These are phyloP conservation scores for Amazona finschi DNA, from an alignment of 2,797 vertebrate genomes.

Conservation along the genomic window DNA sequence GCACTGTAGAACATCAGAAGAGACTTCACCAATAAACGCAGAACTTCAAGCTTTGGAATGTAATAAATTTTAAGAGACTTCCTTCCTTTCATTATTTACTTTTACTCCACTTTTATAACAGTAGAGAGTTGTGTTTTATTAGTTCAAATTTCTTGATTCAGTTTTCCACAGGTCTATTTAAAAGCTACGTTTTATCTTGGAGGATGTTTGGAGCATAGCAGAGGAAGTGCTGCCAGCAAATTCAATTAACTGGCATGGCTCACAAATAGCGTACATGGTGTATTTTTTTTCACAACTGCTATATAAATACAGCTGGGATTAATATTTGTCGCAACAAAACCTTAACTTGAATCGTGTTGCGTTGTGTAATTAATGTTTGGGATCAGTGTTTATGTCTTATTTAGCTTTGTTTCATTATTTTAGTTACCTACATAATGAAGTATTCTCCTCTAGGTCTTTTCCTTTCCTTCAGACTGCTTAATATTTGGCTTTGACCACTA, in stretches of 20 bases:
- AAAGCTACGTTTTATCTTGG: conserved; percentile 77
- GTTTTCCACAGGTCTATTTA: conserved; percentile 79
- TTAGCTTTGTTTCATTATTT: conserved; percentile 47
- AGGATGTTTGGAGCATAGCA: conserved; percentile 76
- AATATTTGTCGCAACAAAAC: conserved; percentile 76
- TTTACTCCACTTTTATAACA: conserved; percentile 82
- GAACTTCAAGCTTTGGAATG: conserved; percentile 87
- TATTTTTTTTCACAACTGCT: conserved; percentile 76
- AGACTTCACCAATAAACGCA: conserved; percentile 81
- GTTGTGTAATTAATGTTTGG: conserved; percentile 70
- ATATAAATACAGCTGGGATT: conserved; percentile 81
- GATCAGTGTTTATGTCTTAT: conserved; percentile 46
- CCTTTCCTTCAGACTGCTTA: conserved; percentile 70
- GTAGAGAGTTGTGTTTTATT: conserved; percentile 82
- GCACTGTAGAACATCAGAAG: conserved; percentile 89
- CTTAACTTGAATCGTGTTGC: conserved; percentile 65
- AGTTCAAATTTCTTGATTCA: conserved; percentile 83
- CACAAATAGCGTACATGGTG: conserved; percentile 65
- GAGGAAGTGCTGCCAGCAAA: conserved; percentile 79
- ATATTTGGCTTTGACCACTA: conserved; percentile 77
- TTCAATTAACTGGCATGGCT: conserved; percentile 80
- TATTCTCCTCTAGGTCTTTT: conserved; percentile 66
- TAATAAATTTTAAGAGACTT: conserved; percentile 92
- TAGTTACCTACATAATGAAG: conserved; percentile 69
- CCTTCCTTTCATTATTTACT: conserved; percentile 88